These are phyloP conservation scores for Rousettus madagascariensis DNA, from an alignment of 2,797 vertebrate species.

Conservation along the genomic window DNA sequence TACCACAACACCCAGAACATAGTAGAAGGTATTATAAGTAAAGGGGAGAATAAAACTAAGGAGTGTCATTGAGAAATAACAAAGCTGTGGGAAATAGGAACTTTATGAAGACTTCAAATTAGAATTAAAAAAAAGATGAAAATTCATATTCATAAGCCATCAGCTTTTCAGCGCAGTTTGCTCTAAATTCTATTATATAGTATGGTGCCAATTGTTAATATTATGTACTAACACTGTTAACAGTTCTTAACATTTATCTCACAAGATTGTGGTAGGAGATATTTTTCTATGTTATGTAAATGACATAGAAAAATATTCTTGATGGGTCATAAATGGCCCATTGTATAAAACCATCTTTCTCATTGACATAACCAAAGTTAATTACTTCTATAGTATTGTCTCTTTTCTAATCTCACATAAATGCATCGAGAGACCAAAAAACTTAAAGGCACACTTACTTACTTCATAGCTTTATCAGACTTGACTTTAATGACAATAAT, in stretches of 20 bases:
- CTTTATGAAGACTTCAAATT: not conserved
- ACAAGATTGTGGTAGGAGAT: not conserved
- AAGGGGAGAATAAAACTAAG: not conserved
- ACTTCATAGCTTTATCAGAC: not conserved
- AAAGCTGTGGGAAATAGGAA: not conserved
- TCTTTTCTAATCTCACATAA: not conserved
- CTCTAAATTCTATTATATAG: not conserved
- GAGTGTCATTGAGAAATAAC: not conserved
- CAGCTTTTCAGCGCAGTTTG: not conserved
- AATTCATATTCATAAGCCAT: not conserved
- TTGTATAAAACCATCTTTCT: not conserved
- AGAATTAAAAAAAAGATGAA: not conserved
- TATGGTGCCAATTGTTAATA: not conserved
- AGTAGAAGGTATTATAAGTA: not conserved
- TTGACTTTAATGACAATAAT: not conserved
- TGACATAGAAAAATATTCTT: not conserved
- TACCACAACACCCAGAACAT: not conserved
- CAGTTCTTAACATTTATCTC: not conserved
- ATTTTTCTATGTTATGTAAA: not conserved
- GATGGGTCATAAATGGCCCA: not conserved
- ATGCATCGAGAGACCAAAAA: not conserved
- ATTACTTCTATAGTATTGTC: not conserved
- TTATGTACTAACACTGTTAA: not conserved
- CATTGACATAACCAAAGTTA: not conserved
- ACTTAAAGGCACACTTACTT: not conserved